These are phyloP conservation scores for Pangasius sanitwongsei DNA, from an alignment of 2,797 vertebrate genomes.

Conservation along the genomic window DNA sequence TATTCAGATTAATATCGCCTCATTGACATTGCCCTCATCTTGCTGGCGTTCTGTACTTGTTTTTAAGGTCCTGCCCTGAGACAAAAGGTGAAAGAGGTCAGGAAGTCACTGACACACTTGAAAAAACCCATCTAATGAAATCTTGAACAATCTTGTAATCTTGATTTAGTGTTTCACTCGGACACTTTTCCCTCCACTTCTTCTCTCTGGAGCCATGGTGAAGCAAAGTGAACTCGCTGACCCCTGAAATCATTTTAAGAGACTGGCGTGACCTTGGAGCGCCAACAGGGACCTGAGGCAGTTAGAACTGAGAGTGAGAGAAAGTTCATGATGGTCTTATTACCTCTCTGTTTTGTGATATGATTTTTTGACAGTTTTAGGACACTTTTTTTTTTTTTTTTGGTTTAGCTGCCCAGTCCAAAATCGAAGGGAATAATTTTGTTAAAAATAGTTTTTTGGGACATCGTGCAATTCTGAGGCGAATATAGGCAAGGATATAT, in stretches of 20 bases:
- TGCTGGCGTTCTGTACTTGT: not conserved
- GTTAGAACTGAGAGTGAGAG: slow-evolving; percentile 26
- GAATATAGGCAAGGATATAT: not conserved
- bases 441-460: not conserved
- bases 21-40: not conserved
- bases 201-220: slow-evolving; percentile 1
- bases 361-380: slow-evolving; percentile 15
- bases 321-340: slow-evolving; percentile 18
- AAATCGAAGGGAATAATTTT: not conserved
- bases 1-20: not conserved
- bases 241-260: slow-evolving; percentile 43
- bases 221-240: slow-evolving; percentile 30
- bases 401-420: not conserved
- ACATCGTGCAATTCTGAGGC: not conserved
- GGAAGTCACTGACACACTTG: not conserved
- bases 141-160: slow-evolving; percentile 11
- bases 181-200: not conserved
- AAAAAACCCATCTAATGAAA: slow-evolving; percentile 13
- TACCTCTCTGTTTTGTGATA: not conserved
- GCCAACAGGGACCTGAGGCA: slow-evolving; percentile 24
- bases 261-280: slow-evolving; percentile 21
- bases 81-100: slow-evolving; percentile 21
- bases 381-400: not conserved
- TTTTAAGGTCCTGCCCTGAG: not conserved
- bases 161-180: slow-evolving; percentile 32